phyloP scores from a whole-genome alignment of 1,140 invertebrate genomes.

The Procambarus clarkii region DNA sequence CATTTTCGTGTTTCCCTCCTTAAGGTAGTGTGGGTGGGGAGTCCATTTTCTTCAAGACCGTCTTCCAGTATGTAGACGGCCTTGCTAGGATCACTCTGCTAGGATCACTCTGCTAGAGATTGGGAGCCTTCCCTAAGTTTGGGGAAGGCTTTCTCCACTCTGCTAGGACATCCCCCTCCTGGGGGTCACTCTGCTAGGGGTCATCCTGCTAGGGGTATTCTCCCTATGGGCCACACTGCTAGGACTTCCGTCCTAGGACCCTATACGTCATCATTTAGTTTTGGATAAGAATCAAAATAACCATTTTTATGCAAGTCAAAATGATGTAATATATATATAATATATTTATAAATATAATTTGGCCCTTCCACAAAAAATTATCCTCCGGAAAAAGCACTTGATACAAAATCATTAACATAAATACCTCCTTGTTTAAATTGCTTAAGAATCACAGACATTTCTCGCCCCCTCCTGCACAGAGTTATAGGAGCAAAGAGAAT shows the following conservation, averaged over 20 bases:
- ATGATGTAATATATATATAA: too few species aligned
- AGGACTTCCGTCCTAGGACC: too few species aligned
- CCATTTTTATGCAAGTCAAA: too few species aligned
- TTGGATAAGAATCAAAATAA: too few species aligned
- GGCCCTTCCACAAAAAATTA: neutral
- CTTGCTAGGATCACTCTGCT: neutral
- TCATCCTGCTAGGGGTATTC: too few species aligned
- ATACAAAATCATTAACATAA: neutral
- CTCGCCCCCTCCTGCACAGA: constrained; percentile 28
- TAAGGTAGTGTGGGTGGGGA: neutral
- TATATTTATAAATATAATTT: neutral
- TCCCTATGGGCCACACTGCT: too few species aligned
- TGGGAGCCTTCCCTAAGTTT: too few species aligned
- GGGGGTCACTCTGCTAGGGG: neutral
- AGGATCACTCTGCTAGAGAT: too few species aligned
- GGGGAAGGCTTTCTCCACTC: neutral
- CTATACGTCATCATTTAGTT: too few species aligned
- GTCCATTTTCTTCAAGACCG: neutral
- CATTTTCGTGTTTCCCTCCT: constrained; percentile 47
- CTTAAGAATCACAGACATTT: constrained; percentile 9
- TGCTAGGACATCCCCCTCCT: neutral
- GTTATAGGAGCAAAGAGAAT: constrained; percentile 61
- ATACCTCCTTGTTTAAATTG: neutral
- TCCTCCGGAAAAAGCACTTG: neutral
- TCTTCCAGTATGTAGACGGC: neutral